phyloP scores from a whole-genome alignment of 2,888 invertebrate species.

The Nomada goodeniana region DNA sequence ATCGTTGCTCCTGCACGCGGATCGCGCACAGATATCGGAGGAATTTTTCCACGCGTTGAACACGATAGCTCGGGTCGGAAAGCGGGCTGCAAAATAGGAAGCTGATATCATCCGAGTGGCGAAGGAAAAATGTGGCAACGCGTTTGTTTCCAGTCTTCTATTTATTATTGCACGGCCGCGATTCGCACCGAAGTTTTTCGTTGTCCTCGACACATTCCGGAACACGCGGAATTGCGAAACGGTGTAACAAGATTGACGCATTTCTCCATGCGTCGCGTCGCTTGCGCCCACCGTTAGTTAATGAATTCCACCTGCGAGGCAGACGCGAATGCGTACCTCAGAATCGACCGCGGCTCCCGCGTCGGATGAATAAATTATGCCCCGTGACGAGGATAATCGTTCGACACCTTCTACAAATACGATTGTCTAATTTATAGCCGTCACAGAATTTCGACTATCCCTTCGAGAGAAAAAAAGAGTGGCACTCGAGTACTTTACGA shows the following conservation, averaged over 20 bases:
- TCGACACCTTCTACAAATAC: background rate
- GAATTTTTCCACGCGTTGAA: background rate
- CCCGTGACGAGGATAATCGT: conserved; percentile 12
- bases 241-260: background rate
- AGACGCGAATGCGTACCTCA: background rate
- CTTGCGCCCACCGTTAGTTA: background rate
- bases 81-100: no score
- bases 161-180: background rate
- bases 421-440: background rate
- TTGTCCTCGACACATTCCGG: background rate
- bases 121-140: no score
- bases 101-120: no score
- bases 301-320: conserved; percentile 34
- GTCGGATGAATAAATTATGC: conserved; percentile 25
- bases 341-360: background rate
- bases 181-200: background rate
- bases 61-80: background rate
- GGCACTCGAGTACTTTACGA: no score
- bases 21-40: background rate
- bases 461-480: background rate
- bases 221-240: conserved; percentile 8
- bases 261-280: background rate
- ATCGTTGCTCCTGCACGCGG: background rate
- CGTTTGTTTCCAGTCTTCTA: background rate
- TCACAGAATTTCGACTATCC: background rate